These are phyloP conservation scores for Halcyon smyrnensis DNA, from an alignment of 2,797 vertebrate genomes.

Conservation along the genomic window DNA sequence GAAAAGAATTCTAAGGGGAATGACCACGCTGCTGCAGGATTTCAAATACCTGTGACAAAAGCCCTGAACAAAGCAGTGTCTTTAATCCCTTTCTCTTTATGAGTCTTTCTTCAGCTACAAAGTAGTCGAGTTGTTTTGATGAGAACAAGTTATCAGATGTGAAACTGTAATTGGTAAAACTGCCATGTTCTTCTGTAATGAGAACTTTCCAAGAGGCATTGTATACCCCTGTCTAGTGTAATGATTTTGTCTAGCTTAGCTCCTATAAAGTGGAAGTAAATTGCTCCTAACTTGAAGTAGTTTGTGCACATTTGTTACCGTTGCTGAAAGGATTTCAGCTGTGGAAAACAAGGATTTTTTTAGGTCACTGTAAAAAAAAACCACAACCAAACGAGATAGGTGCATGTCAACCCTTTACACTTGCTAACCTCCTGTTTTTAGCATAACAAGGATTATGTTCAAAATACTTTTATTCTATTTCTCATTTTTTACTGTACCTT, in stretches of 20 bases:
- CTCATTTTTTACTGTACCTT: background rate
- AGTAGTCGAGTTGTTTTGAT: background rate
- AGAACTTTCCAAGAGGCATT: background rate
- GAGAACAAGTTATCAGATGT: background rate
- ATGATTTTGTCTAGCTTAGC: background rate
- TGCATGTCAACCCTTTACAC: background rate
- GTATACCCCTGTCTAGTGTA: background rate
- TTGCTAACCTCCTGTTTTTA: background rate
- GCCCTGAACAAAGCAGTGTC: background rate
- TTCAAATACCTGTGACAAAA: slow-evolving; percentile 15
- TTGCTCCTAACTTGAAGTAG: background rate
- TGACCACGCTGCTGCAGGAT: background rate
- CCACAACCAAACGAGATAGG: no score
- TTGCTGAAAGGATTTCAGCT: background rate
- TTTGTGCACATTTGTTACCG: background rate
- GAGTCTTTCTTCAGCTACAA: background rate
- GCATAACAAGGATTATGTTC: background rate
- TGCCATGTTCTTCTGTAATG: background rate
- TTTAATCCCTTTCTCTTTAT: background rate
- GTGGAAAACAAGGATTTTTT: slow-evolving; percentile 1
- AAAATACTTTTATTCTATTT: background rate
- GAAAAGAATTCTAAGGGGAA: background rate
- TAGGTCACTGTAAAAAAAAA: background rate
- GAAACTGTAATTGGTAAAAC: slow-evolving; percentile 12
- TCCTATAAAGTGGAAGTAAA: background rate